Evolutionary conservation across 2,888 invertebrate species (phyloP), one percentile per base, ranked within the genome.

Genomic region (Cyaniris semiargus): DNA sequence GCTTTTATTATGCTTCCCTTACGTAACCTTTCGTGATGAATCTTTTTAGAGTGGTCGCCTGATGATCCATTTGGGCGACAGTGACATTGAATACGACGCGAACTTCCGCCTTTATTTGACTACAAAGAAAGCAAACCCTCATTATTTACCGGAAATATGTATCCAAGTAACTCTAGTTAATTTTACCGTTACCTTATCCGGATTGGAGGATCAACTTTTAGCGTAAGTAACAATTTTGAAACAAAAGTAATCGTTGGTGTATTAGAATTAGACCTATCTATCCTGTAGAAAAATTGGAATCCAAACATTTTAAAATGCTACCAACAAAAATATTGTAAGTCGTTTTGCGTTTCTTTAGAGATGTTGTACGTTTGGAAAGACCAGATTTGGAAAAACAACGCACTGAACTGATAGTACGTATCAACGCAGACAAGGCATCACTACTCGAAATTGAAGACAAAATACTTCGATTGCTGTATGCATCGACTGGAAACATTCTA

Each of bases 91-190:
- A 83, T 98, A 98, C 88, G 97, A 98, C 86, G 87, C 93, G 0
- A 96, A 97, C 85, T 99, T 99, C 88, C 95, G 96, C 72, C 95
- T 99, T 74, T 98, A 98, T 87, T 96, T 99, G 85, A 98, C 98
- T 0, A 98, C 98, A 0, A 98, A 98, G 89, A 92, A 98, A 77
- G 95, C 98, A 0, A 98, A 98, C 94, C 99, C 99, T 0, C 98
- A 98, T 91, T 98, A 98, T 89, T 90, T 98, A 80, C 98, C 98
- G 0, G 98, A 98, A 81, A 96, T 98, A 79, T 98, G 98, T 85
- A 98, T 98, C 79, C 97, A 98, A 94, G 98, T 98, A 1, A 98
- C 98, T 0, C 94, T 99, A 15, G 97, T 99, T 8, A 98, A 99
- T 91, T 99, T 99, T 87, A 97, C 98, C 76, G 98, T 98, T 56